These are phyloP conservation scores for Acanthopleura granulata DNA, from an alignment of 2,888 invertebrate genomes.

Conservation along the genomic window DNA sequence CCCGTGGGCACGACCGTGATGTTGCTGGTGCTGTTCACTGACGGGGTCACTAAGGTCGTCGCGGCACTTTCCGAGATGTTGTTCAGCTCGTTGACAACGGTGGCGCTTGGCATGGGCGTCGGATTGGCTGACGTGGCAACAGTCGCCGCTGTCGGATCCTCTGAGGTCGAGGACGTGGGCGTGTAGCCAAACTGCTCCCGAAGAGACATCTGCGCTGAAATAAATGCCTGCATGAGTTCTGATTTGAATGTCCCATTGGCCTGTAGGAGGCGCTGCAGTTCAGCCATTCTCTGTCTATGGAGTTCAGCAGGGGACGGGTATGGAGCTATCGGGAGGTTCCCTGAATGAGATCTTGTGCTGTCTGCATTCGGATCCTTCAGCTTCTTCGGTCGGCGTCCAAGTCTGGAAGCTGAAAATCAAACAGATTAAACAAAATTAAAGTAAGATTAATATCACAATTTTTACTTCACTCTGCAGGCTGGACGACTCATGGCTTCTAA, in stretches of 20 bases:
- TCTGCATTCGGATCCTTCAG: slow-evolving; percentile 63
- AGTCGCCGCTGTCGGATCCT: not conserved
- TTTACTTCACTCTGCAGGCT: no score
- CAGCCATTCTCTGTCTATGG: slow-evolving; percentile 62
- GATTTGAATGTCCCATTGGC: slow-evolving; percentile 60
- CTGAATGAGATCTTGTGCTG: slow-evolving; percentile 30
- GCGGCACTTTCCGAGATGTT: no score
- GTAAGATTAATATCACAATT: not conserved
- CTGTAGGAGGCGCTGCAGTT: slow-evolving; percentile 62
- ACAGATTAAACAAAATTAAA: not conserved
- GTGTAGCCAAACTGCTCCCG: slow-evolving; percentile 42
- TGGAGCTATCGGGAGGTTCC: slow-evolving; percentile 62
- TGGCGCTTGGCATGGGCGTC: not conserved
- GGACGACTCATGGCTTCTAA: no score
- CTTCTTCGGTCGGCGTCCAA: slow-evolving; percentile 68
- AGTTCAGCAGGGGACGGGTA: slow-evolving; percentile 61
- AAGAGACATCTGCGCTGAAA: slow-evolving; percentile 57
- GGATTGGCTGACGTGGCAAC: not conserved
- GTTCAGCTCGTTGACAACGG: no score
- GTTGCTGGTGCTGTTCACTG: not conserved
- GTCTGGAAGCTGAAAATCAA: slow-evolving; percentile 63
- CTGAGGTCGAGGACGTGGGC: slow-evolving; percentile 23
- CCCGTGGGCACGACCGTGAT: not conserved
- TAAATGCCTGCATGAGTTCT: slow-evolving; percentile 61
- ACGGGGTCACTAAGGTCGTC: no score